phyloP scores from a whole-genome alignment of 2,113 vertebrate genomes.

The Gymnogyps californianus region DNA sequence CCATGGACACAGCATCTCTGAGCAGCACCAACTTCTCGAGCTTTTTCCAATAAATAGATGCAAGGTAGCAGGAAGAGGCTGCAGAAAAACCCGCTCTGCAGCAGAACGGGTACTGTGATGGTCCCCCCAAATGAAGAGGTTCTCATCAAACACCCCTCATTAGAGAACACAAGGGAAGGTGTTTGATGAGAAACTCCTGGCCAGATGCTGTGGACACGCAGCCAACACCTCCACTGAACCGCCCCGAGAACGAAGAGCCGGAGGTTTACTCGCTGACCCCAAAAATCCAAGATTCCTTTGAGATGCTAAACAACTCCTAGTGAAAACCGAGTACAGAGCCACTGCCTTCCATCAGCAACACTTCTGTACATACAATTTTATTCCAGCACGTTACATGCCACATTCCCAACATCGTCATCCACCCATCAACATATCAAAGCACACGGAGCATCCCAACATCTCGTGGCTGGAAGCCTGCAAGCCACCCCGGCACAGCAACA shows the following conservation, averaged over 20 bases:
- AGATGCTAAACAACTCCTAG: background rate
- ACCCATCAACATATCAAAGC: background rate
- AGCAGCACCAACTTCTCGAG: background rate
- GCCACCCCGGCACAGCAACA: background rate
- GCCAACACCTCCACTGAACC: background rate
- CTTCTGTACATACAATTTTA: background rate
- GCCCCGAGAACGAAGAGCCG: background rate
- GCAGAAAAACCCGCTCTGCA: background rate
- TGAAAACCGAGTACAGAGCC: background rate
- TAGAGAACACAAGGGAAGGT: background rate
- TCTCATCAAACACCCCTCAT: background rate
- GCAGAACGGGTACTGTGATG: rapidly evolving
- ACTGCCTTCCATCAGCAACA: background rate
- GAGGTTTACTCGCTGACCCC: background rate
- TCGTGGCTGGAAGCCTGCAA: background rate
- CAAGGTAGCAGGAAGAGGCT: background rate
- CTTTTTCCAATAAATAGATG: background rate
- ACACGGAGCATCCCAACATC: background rate
- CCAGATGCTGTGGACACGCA: background rate
- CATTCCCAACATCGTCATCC: background rate
- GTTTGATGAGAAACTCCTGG: background rate
- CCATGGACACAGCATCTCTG: background rate
- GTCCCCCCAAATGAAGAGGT: background rate
- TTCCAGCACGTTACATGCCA: background rate
- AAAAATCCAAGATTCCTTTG: background rate